phyloP scores from a whole-genome alignment of 2,113 vertebrate species.

The Carassius auratus region DNA sequence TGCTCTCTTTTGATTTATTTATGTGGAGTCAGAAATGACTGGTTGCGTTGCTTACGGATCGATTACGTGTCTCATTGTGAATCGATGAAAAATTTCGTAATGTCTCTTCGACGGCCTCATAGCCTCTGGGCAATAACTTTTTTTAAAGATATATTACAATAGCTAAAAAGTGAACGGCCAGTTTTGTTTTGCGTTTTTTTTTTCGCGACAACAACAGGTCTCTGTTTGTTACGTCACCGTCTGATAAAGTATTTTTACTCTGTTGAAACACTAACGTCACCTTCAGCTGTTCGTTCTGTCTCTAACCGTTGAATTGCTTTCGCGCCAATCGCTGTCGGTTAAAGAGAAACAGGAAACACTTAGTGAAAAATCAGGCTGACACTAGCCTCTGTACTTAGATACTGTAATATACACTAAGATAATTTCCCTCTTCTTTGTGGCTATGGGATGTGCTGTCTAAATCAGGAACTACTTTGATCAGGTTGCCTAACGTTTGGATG shows the following conservation, averaged over 20 bases:
- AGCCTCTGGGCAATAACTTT: constrained; percentile 47
- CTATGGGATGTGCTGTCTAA: constrained; percentile 30
- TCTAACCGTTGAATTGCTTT: not conserved
- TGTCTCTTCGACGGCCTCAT: constrained; percentile 11
- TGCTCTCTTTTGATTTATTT: constrained; percentile 54
- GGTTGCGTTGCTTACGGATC: not conserved
- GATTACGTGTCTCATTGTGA: constrained; percentile 26
- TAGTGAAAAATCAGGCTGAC: constrained; percentile 26
- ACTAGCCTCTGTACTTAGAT: constrained; percentile 19
- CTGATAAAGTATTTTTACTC: not conserved
- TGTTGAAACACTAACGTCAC: not conserved
- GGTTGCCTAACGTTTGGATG: constrained; percentile 54
- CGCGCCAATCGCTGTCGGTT: no score
- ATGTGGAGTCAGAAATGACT: constrained; percentile 58
- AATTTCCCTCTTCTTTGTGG: constrained; percentile 36
- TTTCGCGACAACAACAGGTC: not conserved
- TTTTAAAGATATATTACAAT: not conserved
- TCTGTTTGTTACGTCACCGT: not conserved
- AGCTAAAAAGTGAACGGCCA: constrained; percentile 21
- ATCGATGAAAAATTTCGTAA: not conserved
- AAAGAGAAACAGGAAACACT: constrained; percentile 11
- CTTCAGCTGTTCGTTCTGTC: not conserved
- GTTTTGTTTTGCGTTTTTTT: constrained; percentile 1
- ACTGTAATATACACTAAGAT: constrained; percentile 49
- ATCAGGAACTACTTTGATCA: constrained; percentile 53